A percentile compares a stretch with the other conserved stretches of the same genome.
These are phyloP conservation scores for Meteorus colon DNA, from an alignment of 2,888 invertebrate genomes.

Conservation along the genomic window DNA sequence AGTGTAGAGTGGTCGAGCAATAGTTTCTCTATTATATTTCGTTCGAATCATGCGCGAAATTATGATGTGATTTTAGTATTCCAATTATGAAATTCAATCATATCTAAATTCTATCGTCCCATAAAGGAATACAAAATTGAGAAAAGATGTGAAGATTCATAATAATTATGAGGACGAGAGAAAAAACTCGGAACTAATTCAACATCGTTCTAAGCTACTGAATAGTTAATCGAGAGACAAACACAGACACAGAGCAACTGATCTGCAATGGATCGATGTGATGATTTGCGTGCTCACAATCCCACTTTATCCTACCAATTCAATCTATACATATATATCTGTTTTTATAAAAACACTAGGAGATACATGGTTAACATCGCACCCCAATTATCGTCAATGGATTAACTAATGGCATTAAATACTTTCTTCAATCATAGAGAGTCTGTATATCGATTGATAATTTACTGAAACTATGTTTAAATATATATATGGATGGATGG, in stretches of 20 bases:
- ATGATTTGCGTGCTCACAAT: slow-evolving; percentile 59
- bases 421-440: no score
- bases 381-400: no score
- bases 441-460: no score
- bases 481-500: no score
- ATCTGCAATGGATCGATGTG: slow-evolving; percentile 48
- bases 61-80: background rate
- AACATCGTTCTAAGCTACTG: slow-evolving; percentile 44
- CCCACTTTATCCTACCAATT: slow-evolving; percentile 55
- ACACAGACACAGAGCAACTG: slow-evolving; percentile 22
- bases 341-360: background rate
- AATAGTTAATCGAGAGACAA: slow-evolving; percentile 50
- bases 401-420: no score
- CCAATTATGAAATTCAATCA: background rate
- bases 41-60: no score
- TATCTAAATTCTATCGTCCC: background rate
- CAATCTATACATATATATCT: background rate
- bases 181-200: background rate
- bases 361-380: no score
- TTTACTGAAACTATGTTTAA: no score
- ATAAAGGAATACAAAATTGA: background rate
- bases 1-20: no score
- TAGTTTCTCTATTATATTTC: no score
- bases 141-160: no score
- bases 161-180: background rate